Base-by-base conservation (phyloP, 1,140 invertebrate species). In the Cydia strobilella region DNA sequence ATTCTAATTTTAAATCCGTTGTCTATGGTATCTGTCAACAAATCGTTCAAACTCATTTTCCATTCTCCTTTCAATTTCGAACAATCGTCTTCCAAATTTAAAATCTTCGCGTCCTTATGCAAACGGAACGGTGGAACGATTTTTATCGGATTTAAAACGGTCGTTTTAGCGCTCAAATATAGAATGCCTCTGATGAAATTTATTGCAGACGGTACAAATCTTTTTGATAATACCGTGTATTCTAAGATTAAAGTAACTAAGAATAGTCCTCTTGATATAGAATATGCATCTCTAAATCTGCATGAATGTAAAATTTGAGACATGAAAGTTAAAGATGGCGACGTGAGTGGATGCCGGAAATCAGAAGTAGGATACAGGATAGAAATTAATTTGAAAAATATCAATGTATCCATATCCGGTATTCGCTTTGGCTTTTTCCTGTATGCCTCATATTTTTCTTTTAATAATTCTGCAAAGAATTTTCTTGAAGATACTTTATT, bases 321-420 rank as follows among this genome's bases (percentile, higher is more conserved):
- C 93, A 98, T 96, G 82, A 98, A 97, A 59, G 97, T 92, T 72
- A 97, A 93, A 82, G 95, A 95, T 62, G 97, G 97, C 10, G 97
- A 98, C 35, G 96, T 95, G n/a, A 98, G 94, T 2, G 95, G 95
- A 94, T 99, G 98, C 35, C 95, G 93, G 85, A 97, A 98, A 92
- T 99, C 98, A 0, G 97, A 98, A 1, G 97, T 96, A 15, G 97
- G 96, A 90, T 97, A 99, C 42, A 98, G 83, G 15, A 96, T 86
- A 15, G 95, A 95, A 20, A 96, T 94, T 39, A 97, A 80, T 93
- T 97, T 97, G 45, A 98, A 95, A 82, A 97, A 95, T 79, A 98
- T 90, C 27, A 98, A 83, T 0, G 95, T 96, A 82, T 98, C 95
- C 39, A 97, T 86, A 66, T 92, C 90, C 3, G 97, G 96, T 87